phyloP scores from a whole-genome alignment of 1,140 invertebrate species.

The Pseudoatta argentina region DNA sequence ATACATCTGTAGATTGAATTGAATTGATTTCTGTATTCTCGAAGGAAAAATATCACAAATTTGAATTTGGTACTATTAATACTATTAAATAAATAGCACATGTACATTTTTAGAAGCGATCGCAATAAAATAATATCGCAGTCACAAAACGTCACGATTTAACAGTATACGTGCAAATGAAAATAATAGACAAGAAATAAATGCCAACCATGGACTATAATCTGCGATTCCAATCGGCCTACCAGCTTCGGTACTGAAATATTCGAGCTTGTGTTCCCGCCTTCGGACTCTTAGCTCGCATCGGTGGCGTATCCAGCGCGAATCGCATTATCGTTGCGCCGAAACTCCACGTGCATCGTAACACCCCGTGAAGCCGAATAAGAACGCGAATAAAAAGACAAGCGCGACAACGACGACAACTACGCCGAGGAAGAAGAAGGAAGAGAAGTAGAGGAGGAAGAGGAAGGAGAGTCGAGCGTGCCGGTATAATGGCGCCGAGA shows the following conservation, averaged over 20 bases:
- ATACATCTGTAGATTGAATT: neutral
- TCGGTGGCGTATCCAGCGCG: conserved; percentile 69
- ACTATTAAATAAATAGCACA: too few relatives aligned
- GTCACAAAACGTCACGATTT: neutral
- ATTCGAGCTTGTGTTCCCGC: conserved; percentile 16
- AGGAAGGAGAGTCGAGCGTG: conserved; percentile 75
- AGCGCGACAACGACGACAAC: conserved; percentile 48
- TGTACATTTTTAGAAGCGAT: neutral
- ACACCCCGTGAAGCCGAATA: conserved; percentile 74
- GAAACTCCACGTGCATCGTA: conserved; percentile 70
- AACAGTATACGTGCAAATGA: neutral
- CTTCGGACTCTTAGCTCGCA: conserved; percentile 42
- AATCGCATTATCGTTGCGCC: conserved; percentile 74
- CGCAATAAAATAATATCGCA: neutral
- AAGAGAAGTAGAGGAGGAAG: conserved; percentile 60
- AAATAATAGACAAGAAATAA: conserved; percentile 22
- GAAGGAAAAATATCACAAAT: neutral
- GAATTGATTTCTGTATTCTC: neutral
- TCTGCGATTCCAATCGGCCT: conserved; percentile 44
- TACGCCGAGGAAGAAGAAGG: conserved; percentile 21
- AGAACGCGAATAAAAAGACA: conserved; percentile 57
- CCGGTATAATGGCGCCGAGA: conserved; percentile 83
- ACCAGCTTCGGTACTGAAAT: conserved; percentile 33
- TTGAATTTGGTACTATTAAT: neutral
- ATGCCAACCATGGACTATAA: conserved; percentile 12